Conservation (phyloP, 2,888 invertebrate genomes). For the Pediacus dermestoides region DNA sequence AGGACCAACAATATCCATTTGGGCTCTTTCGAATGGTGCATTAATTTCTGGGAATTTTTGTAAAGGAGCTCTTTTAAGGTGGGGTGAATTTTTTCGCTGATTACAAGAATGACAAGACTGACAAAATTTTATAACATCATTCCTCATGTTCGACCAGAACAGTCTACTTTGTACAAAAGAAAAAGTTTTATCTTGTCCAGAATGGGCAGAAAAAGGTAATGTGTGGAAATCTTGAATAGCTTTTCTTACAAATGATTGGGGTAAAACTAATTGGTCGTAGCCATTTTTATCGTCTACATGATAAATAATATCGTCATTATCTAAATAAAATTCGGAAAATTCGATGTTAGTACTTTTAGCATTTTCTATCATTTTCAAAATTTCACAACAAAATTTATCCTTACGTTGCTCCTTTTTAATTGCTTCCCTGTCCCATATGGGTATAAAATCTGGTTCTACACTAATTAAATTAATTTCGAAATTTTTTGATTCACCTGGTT, state of each 20-base stretch:
- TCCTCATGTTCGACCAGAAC: conserved; percentile 29
- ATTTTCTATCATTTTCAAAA: too few species aligned
- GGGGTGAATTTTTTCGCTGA: conserved; percentile 28
- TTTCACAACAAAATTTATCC: too few species aligned
- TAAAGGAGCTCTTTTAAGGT: too few species aligned
- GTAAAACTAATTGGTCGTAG: too few species aligned
- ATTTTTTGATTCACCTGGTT: too few species aligned
- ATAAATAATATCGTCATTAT: too few species aligned
- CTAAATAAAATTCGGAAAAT: too few species aligned
- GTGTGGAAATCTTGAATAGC: conserved; percentile 24
- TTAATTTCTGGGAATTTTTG: conserved; percentile 22
- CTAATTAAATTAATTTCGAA: too few species aligned
- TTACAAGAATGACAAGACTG: conserved; percentile 29
- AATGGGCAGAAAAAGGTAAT: conserved; percentile 30
- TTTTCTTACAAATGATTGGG: conserved; percentile 12
- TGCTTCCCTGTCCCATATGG: conserved; percentile 9
- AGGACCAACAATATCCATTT: conserved; percentile 34
- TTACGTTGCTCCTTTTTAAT: conserved; percentile 6
- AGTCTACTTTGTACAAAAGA: conserved; percentile 21
- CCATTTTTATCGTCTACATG: too few species aligned
- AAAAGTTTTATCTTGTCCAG: conserved; percentile 30
- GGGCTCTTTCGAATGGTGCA: conserved; percentile 25
- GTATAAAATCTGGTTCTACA: background rate
- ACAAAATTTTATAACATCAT: conserved; percentile 26
- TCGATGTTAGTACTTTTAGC: too few species aligned